A percentile compares a stretch with the other conserved stretches of the same genome.
These are phyloP conservation scores for Cydia amplana DNA, from an alignment of 1,140 invertebrate genomes.

Conservation along the genomic window DNA sequence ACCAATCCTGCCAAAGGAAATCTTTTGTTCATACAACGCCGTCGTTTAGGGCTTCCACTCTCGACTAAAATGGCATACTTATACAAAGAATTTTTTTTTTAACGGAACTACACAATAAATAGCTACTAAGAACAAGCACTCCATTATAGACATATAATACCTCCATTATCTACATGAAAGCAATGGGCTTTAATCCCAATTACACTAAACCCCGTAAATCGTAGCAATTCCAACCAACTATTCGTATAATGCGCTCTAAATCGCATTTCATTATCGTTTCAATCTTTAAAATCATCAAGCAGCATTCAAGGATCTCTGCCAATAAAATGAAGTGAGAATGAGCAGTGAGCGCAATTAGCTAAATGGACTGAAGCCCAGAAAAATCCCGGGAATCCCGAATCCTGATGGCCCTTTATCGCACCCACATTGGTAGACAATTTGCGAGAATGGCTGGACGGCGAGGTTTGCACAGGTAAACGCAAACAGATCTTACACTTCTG, in stretches of 20 bases:
- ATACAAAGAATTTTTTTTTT: no score
- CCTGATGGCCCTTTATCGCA: constrained; percentile 26
- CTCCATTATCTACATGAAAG: no score
- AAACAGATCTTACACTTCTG: neutral
- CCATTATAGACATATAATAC: no score
- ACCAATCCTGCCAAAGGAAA: no score
- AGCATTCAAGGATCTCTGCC: neutral
- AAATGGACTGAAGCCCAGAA: constrained; percentile 24
- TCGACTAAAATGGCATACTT: no score
- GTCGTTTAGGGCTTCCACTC: no score
- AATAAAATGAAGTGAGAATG: constrained; percentile 27
- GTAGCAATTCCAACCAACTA: neutral
- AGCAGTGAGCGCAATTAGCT: constrained; percentile 28
- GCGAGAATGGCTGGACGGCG: constrained; percentile 7
- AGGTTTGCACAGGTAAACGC: neutral
- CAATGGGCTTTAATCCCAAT: neutral
- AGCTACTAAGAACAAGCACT: no score
- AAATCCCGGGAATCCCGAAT: constrained; percentile 24
- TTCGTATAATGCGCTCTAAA: neutral
- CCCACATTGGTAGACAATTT: constrained; percentile 30
- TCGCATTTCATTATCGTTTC: constrained; percentile 1
- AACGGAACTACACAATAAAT: no score
- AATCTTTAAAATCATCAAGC: constrained; percentile 21
- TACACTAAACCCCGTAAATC: neutral
- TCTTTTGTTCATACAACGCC: no score